phyloP scores from a whole-genome alignment of 1,140 invertebrate genomes.

The Zaprionus tsacasi region DNA sequence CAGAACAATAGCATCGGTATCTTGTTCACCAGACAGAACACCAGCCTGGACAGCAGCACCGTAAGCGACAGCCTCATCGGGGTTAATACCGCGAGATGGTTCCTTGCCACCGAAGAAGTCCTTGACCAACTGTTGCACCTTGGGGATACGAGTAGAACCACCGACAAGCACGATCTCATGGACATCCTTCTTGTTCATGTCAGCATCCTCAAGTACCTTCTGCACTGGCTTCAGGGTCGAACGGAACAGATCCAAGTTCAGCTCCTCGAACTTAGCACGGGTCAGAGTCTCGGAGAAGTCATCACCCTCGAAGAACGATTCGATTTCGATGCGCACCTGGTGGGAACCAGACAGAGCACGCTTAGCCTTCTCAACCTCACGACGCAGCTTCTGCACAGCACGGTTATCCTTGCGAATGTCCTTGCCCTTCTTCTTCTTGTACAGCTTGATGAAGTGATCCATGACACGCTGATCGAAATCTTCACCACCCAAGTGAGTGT shows the following conservation, averaged over 20 bases:
- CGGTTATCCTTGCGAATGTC: slow-evolving; percentile 98
- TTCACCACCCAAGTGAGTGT: slow-evolving; percentile 99
- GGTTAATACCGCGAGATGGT: slow-evolving; percentile 98
- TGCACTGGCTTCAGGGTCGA: slow-evolving; percentile 99
- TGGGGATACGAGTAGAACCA: slow-evolving; percentile 99
- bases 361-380: slow-evolving; percentile 99
- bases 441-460: slow-evolving; percentile 99
- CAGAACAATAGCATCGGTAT: slow-evolving; percentile 98
- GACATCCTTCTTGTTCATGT: slow-evolving; percentile 99
- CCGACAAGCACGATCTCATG: slow-evolving; percentile 99
- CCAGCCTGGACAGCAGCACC: slow-evolving; percentile 99
- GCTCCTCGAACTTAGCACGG: slow-evolving; percentile 99
- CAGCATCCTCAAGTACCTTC: slow-evolving; percentile 98
- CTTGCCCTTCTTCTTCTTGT: slow-evolving; percentile 99
- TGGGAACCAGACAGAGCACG: slow-evolving; percentile 97
- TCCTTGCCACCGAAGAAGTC: slow-evolving; percentile 99
- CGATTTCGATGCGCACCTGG: slow-evolving; percentile 99
- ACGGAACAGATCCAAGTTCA: slow-evolving; percentile 99
- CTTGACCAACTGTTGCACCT: slow-evolving; percentile 99
- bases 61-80: slow-evolving; percentile 99
- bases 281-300: slow-evolving; percentile 99
- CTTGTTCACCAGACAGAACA: slow-evolving; percentile 94
- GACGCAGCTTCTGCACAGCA: slow-evolving; percentile 97
- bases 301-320: slow-evolving; percentile 99
- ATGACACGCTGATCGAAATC: slow-evolving; percentile 99